phyloP scores from a whole-genome alignment of 2,113 vertebrate genomes.

The Alces alces region DNA sequence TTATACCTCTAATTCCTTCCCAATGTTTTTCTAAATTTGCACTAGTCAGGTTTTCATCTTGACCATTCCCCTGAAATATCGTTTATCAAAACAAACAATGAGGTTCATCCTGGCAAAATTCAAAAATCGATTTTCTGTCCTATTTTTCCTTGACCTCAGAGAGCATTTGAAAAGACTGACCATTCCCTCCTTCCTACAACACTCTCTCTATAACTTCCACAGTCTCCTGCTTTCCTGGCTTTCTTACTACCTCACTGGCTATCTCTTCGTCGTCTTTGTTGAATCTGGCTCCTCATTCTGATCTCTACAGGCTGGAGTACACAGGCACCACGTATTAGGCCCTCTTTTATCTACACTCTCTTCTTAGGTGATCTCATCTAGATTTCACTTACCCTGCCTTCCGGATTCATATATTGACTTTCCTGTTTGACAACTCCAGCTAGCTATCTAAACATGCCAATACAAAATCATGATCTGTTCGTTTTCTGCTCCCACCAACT shows the following conservation, averaged over 20 bases:
- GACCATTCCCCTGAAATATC: neutral
- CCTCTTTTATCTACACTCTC: neutral
- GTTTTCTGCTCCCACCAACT: neutral
- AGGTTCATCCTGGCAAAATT: neutral
- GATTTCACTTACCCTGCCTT: neutral
- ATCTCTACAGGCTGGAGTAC: neutral
- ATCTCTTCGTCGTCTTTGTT: neutral
- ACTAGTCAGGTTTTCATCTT: neutral
- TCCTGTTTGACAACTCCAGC: neutral
- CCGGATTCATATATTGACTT: neutral
- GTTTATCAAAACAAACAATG: neutral
- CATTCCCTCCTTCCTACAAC: neutral
- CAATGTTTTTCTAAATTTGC: neutral
- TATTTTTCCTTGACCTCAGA: neutral
- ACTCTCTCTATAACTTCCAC: neutral
- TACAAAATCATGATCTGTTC: neutral
- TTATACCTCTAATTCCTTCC: neutral
- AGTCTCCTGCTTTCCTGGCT: neutral
- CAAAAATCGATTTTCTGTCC: neutral
- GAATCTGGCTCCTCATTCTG: neutral
- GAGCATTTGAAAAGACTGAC: neutral
- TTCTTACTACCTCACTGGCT: neutral
- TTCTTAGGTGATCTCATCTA: neutral
- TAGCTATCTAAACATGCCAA: neutral
- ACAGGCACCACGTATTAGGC: neutral